phyloP scores from a whole-genome alignment of 1,140 invertebrate species.

The Drosophila murphyi region DNA sequence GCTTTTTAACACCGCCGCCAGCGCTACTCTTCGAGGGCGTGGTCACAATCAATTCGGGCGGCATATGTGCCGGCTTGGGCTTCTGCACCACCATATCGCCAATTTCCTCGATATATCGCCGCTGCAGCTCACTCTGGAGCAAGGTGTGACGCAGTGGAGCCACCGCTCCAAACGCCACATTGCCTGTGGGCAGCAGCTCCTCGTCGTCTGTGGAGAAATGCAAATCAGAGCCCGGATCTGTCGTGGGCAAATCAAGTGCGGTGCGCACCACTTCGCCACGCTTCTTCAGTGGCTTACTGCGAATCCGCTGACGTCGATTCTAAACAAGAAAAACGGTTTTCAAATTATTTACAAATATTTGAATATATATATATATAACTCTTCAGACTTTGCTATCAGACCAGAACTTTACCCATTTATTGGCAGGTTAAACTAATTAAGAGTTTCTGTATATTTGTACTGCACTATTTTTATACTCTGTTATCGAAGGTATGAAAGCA shows the following conservation, averaged over 20 bases:
- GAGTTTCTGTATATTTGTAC: too few species aligned
- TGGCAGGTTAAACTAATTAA: too few species aligned
- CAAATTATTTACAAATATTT: too few species aligned
- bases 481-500: too few species aligned
- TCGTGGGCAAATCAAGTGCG: constrained; percentile 85
- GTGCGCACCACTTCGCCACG: constrained; percentile 75
- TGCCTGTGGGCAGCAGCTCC: constrained; percentile 57
- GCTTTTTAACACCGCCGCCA: constrained; percentile 42
- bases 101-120: constrained; percentile 76
- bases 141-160: constrained; percentile 67
- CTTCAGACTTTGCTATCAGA: too few species aligned
- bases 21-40: constrained; percentile 64
- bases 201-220: constrained; percentile 86
- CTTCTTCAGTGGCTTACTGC: constrained; percentile 64
- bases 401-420: too few species aligned
- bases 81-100: constrained; percentile 70
- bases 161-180: constrained; percentile 56
- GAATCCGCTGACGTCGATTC: constrained; percentile 61
- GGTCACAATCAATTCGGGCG: constrained; percentile 82
- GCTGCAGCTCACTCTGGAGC: constrained; percentile 75
- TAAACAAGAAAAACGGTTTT: constrained; percentile 4
- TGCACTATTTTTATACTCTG: too few species aligned
- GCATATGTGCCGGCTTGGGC: constrained; percentile 65
- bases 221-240: constrained; percentile 86
- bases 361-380: too few species aligned